Base-by-base conservation (phyloP, 1,140 invertebrate genomes). In the Plodia interpunctella region DNA sequence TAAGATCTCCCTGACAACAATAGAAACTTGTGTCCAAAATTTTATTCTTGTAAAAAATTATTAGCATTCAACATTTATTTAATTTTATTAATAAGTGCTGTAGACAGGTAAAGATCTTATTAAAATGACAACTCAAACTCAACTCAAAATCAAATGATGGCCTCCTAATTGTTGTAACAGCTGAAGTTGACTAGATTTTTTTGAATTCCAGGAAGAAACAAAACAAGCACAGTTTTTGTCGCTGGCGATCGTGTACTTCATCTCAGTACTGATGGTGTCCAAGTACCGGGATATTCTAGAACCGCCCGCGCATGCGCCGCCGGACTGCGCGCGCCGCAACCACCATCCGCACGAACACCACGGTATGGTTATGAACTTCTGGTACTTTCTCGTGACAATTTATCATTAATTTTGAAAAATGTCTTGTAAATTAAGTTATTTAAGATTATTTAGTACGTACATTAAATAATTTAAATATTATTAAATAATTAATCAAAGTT, bases 151-250 rank as follows among this genome's bases (percentile, higher is more conserved):
- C 21, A 2, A 3, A 25, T 25, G 21, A 25, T 25, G 21, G 6
- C 6, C 6, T 2, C 21, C 10, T 35, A 35, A 10, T 35, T 35
- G 13, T 15, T 44, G 6, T 44, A 44, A 25, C 17, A n/a, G 13
- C 21, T 11, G 44, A 6, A 18, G 21, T 18, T 57, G 18, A 5
- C 13, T 32, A 25, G 21, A 28, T 20, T 57, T 21, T 30, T 58
- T 55, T 49, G 13, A 55, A 11, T 92, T 92, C 5, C 88, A 99
- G 97, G 98, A 99, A 92, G 99, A 99, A 91, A 99, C 97, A 52
- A 99, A 99, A 87, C 99, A 99, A 91, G 98, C 98, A 5, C 98
- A 99, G 91, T 99, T 99, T 92, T 92, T 99, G 66, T 98, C 98
- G 49, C 91, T 99, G 72, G 97, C 98, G 63, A 99, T 99, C 87